Base-by-base conservation (phyloP, 1,140 invertebrate genomes). In the Drosophila azteca region DNA sequence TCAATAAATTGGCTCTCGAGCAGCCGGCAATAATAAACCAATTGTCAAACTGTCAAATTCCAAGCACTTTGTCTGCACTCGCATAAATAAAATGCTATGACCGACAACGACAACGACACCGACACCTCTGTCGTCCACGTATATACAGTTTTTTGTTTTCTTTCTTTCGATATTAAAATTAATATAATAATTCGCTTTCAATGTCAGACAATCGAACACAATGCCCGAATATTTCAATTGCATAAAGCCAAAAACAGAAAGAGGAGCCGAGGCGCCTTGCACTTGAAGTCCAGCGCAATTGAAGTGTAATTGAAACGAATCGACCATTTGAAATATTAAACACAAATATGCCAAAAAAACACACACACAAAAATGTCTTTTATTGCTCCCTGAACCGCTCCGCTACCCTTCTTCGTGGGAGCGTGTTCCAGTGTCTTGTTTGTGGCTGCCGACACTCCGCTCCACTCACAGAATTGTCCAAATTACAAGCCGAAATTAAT, bases 21-120 rank as follows among this genome's bases (percentile, higher is more conserved):
- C 73, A 52, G 72, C 29, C 58, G 60, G 20, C 20, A 62, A 57
- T 59, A 65, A 65, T 62, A 74, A 70, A 69, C 61, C 45, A 76
- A 77, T 73, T 77, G 81, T 79, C 72, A 80, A 77, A 69, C 83
- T 80, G 80, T 85, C 81, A 84, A 84, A 84, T 84, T 84, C 80
- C 76, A 31, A 55, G 57, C 57, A 65, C 57, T 39, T 64, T 69
- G 29, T 71, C 51, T 62, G 51, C 35, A 60, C 31, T 68, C 58
- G 41, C 61, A 71, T 79, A 75, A 67, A 77, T 79, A 77, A 67
- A 64, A 66, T 80, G 59, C 61, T 61, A 55, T 41, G 59, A 26
- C 54, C 57, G 46, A 54, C 17, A 73, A 58, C 46, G 58, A 48
- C 54, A 26, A 3, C 24, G 24, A 26, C 24, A 26, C 15, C 22